phyloP scores from a whole-genome alignment of 1,140 invertebrate species.

The Pteromalus puparum region DNA sequence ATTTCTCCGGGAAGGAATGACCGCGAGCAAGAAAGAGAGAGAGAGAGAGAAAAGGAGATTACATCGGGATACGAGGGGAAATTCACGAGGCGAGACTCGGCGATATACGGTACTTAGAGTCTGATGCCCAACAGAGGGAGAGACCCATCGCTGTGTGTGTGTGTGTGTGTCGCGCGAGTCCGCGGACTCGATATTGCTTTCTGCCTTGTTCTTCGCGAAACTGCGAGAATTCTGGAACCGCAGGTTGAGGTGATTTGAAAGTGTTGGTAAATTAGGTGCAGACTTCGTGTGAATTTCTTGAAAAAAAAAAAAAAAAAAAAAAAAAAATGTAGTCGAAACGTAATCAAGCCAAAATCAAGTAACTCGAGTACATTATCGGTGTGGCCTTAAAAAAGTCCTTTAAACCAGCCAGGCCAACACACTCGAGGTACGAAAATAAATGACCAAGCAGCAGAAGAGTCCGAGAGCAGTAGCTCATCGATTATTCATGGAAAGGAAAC shows the following conservation, averaged over 20 bases:
- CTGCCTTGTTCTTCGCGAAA: background rate
- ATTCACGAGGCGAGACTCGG: constrained; percentile 61
- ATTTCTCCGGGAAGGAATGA: constrained; percentile 18
- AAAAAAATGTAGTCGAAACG: too few relatives aligned
- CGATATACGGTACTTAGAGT: constrained; percentile 59
- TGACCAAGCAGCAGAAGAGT: too few relatives aligned
- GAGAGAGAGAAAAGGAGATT: constrained; percentile 56
- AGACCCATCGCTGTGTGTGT: background rate
- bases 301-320: too few relatives aligned
- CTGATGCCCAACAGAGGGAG: background rate
- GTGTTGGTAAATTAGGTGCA: too few relatives aligned
- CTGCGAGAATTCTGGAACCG: too few relatives aligned
- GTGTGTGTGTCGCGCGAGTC: background rate
- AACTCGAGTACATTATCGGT: too few relatives aligned
- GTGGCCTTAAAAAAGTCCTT: background rate
- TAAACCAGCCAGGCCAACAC: background rate
- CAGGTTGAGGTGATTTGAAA: too few relatives aligned
- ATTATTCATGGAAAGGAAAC: constrained; percentile 41
- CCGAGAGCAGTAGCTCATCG: constrained; percentile 27
- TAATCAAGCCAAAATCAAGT: too few relatives aligned
- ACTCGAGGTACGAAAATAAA: too few relatives aligned
- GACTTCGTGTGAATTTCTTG: too few relatives aligned
- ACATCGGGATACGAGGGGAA: constrained; percentile 67
- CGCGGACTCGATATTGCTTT: background rate
- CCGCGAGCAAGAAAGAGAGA: constrained; percentile 8